A percentile compares a stretch with the other conserved stretches of the same genome.
Evolutionary conservation across 30 jellyfish, hydroid and myxozoan genomes (phyloP).

Genomic region (Chrysaora quinquecirrha): DNA sequence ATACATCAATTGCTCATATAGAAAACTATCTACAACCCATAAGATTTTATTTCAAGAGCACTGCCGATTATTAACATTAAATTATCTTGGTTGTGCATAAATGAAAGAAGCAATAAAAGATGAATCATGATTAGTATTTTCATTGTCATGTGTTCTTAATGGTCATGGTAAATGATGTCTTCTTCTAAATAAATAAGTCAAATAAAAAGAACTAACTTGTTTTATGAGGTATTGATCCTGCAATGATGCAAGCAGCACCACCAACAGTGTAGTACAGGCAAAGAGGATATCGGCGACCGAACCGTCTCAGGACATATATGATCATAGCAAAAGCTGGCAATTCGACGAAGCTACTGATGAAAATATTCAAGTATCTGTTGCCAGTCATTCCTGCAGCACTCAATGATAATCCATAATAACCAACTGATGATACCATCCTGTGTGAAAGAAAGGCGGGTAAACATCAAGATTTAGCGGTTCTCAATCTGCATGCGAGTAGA

Average conservation of each 20-base stretch:
- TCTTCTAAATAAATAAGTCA: not conserved
- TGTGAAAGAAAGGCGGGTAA: too few species aligned
- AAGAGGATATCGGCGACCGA: constrained; percentile 78
- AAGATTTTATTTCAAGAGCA: too few species aligned
- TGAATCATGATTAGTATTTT: too few species aligned
- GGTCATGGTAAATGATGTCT: too few species aligned
- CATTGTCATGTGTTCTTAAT: too few species aligned
- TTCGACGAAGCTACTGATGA: constrained; percentile 82
- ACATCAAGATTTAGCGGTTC: too few species aligned
- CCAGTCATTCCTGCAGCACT: constrained; percentile 83
- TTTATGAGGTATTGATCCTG: constrained; percentile 70
- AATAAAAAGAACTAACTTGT: constrained; percentile 26
- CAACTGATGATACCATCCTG: constrained; percentile 91
- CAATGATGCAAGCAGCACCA: constrained; percentile 77
- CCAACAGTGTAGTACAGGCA: constrained; percentile 56
- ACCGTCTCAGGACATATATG: constrained; percentile 67
- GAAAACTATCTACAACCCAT: too few species aligned
- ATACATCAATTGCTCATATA: too few species aligned
- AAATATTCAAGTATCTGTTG: constrained; percentile 72
- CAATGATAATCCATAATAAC: constrained; percentile 84
- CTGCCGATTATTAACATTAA: too few species aligned
- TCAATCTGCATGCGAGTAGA: too few species aligned
- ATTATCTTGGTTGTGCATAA: too few species aligned
- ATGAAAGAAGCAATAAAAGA: too few species aligned
- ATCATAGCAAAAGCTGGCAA: constrained; percentile 83